Evolutionary conservation across 2,797 vertebrate species (phyloP), one percentile per base, ranked within the genome.

Genomic region (Graptemys geographica): DNA sequence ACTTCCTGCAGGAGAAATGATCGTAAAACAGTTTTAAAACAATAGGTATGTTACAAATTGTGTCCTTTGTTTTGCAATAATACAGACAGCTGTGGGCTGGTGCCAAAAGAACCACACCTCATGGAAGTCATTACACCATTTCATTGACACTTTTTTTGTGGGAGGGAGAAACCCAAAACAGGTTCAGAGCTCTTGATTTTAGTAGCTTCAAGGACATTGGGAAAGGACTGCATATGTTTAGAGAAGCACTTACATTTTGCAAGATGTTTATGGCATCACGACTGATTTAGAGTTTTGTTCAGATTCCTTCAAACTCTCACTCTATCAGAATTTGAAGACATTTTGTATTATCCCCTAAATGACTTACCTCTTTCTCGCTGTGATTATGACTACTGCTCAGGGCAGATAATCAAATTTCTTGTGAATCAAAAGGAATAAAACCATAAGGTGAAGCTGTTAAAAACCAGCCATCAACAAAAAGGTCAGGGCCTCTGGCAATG

Each of bases 381-480:
- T 83, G 83, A 94, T 87, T 90, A 33, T 55, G 41, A 92, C 90
- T 97, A 57, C 88, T 57, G 94, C 96, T 96, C 62, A 11, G 94
- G 95, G 96, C 90, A 96, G 65, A 92, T 89, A 96, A 98, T 98
- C 87, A 97, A 96, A 96, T 97, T 94, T 95, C 88, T 95, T 84
- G 51, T 81, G 93, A 96, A 97, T 93, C 84, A 92, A 92, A 95
- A 89, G 87, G 86, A 97, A 79, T 92, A 95, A 97, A 96, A 93
- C 87, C 21, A 93, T 81, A 93, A 89, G 94, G 91, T 95, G 85
- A 97, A 96, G 95, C 95, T 95, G 92, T 96, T 98, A 97, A 96
- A 95, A 97, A 94, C 10, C 80, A 96, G 92, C 94, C 94, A 96
- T 94, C 97, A 97, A 96, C 90, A 94, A 78, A 97, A 98, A 98